Conservation (phyloP, 2,797 vertebrate genomes). For the Acanthornis magna region DNA sequence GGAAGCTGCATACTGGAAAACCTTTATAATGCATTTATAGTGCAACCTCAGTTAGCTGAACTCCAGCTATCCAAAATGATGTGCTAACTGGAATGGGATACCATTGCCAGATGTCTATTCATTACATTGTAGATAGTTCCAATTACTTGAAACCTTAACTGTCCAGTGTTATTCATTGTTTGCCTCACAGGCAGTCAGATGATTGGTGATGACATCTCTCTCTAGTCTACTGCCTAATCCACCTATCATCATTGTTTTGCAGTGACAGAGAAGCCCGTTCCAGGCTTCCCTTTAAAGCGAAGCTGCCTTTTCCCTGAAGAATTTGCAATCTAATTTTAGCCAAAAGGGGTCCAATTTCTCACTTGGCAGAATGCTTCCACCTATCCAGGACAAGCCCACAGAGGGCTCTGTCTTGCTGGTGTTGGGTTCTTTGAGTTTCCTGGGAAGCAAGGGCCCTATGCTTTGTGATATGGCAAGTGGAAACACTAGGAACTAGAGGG, state of each 20-base stretch:
- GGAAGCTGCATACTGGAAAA: background rate
- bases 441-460: accelerated
- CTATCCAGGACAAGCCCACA: background rate
- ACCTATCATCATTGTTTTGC: background rate
- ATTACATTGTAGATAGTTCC: background rate
- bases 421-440: background rate
- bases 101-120: conserved; percentile 13
- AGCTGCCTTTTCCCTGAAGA: background rate
- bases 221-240: background rate
- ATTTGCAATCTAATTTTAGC: background rate
- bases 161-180: background rate
- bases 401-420: background rate
- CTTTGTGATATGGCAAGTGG: background rate
- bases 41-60: background rate
- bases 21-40: background rate
- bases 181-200: background rate
- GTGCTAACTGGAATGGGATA: background rate
- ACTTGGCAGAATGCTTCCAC: background rate
- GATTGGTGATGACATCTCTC: background rate
- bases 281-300: background rate
- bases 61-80: background rate
- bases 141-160: conserved; percentile 25
- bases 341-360: background rate
- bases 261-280: background rate
- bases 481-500: background rate